phyloP scores from a whole-genome alignment of 2,113 vertebrate genomes.

The Oriolus oriolus region DNA sequence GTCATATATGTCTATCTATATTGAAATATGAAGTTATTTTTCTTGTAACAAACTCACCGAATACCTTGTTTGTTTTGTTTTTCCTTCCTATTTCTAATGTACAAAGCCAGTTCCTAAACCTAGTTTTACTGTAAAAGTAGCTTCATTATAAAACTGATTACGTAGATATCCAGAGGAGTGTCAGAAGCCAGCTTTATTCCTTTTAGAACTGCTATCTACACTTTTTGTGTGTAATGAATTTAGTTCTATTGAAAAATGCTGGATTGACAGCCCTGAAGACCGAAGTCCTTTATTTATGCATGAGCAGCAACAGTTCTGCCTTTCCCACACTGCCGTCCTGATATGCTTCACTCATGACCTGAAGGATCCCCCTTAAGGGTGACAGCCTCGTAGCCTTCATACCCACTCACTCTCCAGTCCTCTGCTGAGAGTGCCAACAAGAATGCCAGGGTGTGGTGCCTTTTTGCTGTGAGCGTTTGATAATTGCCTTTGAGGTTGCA shows the following conservation, averaged over 20 bases:
- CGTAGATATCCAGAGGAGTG: neutral
- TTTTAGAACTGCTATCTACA: neutral
- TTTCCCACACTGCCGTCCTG: slow-evolving; percentile 59
- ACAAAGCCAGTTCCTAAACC: neutral
- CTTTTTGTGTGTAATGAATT: slow-evolving; percentile 23
- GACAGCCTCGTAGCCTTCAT: slow-evolving; percentile 24
- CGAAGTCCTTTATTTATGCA: slow-evolving; percentile 62
- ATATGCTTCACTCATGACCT: slow-evolving; percentile 53
- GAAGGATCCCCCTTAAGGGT: slow-evolving; percentile 19
- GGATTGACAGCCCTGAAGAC: slow-evolving; percentile 60
- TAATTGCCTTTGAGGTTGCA: neutral
- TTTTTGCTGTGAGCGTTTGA: neutral
- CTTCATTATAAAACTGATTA: slow-evolving; percentile 1
- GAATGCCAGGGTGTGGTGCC: neutral
- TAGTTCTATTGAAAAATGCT: slow-evolving; percentile 51
- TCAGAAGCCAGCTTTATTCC: neutral
- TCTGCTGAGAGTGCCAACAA: neutral
- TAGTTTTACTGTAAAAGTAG: neutral
- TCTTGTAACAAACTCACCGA: neutral
- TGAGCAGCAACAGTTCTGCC: slow-evolving; percentile 45
- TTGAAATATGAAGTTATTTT: neutral
- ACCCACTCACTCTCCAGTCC: neutral
- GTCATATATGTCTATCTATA: neutral
- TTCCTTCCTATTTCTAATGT: neutral
- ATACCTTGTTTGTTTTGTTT: neutral